Base-by-base conservation (phyloP, 2,888 invertebrate species). In the Cyaniris semiargus region DNA sequence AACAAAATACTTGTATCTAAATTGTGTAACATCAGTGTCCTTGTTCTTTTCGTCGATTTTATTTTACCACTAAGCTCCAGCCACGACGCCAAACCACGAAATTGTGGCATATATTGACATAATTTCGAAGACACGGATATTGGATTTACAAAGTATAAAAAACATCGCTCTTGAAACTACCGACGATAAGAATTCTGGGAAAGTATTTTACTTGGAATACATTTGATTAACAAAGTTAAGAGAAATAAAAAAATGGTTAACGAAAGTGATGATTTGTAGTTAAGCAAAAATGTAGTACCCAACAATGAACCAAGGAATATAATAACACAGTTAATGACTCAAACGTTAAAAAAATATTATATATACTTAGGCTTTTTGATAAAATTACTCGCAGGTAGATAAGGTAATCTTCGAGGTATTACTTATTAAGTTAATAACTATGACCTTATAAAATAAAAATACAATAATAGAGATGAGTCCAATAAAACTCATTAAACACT, bases 51-150 rank as follows among this genome's bases (percentile, higher is more conserved):
- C 53, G 21, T 74, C 53, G 53, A 74, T 23, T 74, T 74, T 48
- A 53, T 53, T 53, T 44, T 48, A 53, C 74, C 78, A 38, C 79
- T 80, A 80, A 80, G 80, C 80, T 38, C 70, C 38, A 76, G 53
- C 70, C 70, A 70, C 72, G 75, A 75, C 78, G 78, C 76, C 77
- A n/a, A 78, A 76, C 77, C 78, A 79, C 79, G 78, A 74, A 76
- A 48, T 71, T 71, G 76, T 78, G 76, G 79, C 58, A 77, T 27
- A 78, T 78, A 77, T 79, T 80, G 80, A 77, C 76, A 71, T 58
- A 71, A 56, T 76, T 71, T 71, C 48, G 38, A 31, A 53, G 53
- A 70, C 53, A 72, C 78, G 76, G 77, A 79, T 77, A 79, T 79
- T 78, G 60, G 44, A 56, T 75, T 75, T 56, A 70, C 58, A 74